These are phyloP conservation scores for Corbicula japonica DNA, from an alignment of 2,888 invertebrate genomes.

Conservation along the genomic window DNA sequence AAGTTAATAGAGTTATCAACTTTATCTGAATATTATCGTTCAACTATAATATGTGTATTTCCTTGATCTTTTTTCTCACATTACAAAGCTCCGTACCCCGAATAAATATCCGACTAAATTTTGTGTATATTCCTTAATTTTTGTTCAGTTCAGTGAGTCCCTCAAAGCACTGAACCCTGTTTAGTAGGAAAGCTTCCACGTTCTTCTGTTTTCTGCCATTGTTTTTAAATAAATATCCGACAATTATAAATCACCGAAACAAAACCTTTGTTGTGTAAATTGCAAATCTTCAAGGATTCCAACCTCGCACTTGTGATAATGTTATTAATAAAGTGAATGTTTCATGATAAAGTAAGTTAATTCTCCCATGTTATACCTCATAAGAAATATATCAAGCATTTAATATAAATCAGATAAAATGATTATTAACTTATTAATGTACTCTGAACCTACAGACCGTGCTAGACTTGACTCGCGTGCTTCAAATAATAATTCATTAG, in stretches of 20 bases:
- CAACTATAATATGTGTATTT: too few species aligned
- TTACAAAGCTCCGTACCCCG: too few species aligned
- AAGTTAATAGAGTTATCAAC: too few species aligned
- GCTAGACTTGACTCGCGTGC: constrained; percentile 20
- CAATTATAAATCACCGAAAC: not conserved
- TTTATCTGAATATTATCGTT: too few species aligned
- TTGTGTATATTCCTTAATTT: too few species aligned
- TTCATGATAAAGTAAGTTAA: constrained; percentile 35
- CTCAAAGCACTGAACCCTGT: too few species aligned
- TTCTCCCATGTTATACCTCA: constrained; percentile 43
- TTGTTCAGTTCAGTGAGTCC: too few species aligned
- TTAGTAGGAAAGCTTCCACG: too few species aligned
- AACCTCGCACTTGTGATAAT: constrained; percentile 11
- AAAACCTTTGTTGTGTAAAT: not conserved
- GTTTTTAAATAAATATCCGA: too few species aligned
- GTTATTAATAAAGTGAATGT: constrained; percentile 50
- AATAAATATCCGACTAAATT: too few species aligned
- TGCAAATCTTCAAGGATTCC: not conserved
- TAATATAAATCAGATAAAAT: constrained; percentile 44
- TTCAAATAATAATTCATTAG: constrained; percentile 9
- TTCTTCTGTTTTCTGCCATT: too few species aligned
- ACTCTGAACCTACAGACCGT: not conserved
- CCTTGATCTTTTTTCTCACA: too few species aligned
- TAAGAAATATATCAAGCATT: constrained; percentile 33
- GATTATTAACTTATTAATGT: constrained; percentile 1